These are phyloP conservation scores for Volucella bombylans DNA, from an alignment of 2,888 invertebrate species.

Conservation along the genomic window DNA sequence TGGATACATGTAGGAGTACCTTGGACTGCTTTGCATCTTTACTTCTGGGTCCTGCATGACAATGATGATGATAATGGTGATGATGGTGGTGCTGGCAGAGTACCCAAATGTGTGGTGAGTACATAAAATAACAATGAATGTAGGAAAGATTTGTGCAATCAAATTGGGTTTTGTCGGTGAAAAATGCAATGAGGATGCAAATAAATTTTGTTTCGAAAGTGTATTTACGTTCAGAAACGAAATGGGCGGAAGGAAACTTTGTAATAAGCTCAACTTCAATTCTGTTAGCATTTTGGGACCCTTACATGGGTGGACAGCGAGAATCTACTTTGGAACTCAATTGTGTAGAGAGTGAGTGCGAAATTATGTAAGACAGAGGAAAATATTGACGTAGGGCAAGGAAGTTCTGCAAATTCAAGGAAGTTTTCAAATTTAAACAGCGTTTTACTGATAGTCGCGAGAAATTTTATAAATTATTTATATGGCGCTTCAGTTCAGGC, in stretches of 20 bases:
- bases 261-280: background rate
- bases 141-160: constrained; percentile 44
- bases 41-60: constrained; percentile 61
- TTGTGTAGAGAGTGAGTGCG: too few relatives aligned
- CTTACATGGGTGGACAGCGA: too few relatives aligned
- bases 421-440: too few relatives aligned
- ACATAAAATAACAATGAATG: constrained; percentile 35
- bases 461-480: too few relatives aligned
- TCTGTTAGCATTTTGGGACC: too few relatives aligned
- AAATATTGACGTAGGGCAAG: too few relatives aligned
- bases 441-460: too few relatives aligned
- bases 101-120: constrained; percentile 18
- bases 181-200: constrained; percentile 57
- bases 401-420: too few relatives aligned
- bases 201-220: constrained; percentile 40
- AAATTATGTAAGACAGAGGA: too few relatives aligned
- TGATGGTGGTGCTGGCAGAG: constrained; percentile 37
- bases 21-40: constrained; percentile 46
- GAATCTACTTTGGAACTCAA: too few relatives aligned
- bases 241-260: constrained; percentile 25
- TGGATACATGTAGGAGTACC: constrained; percentile 19
- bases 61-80: constrained; percentile 62
- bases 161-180: constrained; percentile 58
- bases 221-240: constrained; percentile 20
- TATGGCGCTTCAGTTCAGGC: too few relatives aligned